These are phyloP conservation scores for Diplodus puntazzo DNA, from an alignment of 2,797 vertebrate genomes.

Conservation along the genomic window DNA sequence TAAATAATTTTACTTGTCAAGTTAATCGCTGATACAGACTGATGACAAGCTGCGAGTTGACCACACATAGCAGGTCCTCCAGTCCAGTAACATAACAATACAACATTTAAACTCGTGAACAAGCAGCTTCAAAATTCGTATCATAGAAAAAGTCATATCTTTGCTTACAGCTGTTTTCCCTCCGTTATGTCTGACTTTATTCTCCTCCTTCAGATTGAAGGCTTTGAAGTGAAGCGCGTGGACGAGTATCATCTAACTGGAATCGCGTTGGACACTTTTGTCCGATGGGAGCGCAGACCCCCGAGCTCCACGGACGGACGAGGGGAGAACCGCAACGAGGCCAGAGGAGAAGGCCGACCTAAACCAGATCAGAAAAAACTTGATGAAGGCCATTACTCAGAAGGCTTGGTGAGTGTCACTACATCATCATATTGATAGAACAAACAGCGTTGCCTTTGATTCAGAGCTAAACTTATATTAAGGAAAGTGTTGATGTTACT, in stretches of 20 bases:
- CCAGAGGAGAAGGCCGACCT: constrained; percentile 84
- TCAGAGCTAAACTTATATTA: background rate
- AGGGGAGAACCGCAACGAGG: constrained; percentile 87
- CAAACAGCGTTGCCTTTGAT: background rate
- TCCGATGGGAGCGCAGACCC: constrained; percentile 93
- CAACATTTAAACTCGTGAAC: background rate
- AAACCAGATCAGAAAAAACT: constrained; percentile 87
- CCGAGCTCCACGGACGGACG: constrained; percentile 86
- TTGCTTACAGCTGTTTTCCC: background rate
- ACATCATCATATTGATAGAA: accelerated
- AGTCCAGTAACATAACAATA: background rate
- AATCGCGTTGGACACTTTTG: constrained; percentile 87
- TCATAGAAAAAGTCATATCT: background rate
- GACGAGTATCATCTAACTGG: constrained; percentile 96
- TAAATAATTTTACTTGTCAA: background rate
- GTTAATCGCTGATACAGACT: too few species aligned
- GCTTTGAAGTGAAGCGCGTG: constrained; percentile 92
- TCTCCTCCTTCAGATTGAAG: constrained; percentile 87
- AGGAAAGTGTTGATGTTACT: background rate
- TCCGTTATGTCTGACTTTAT: background rate
- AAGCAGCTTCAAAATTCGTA: too few species aligned
- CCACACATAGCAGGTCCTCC: background rate
- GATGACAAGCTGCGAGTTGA: background rate
- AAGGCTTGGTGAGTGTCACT: constrained; percentile 89
- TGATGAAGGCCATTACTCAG: constrained; percentile 75